These are phyloP conservation scores for Magallana gigas DNA, from an alignment of 1,140 invertebrate species.

Conservation along the genomic window DNA sequence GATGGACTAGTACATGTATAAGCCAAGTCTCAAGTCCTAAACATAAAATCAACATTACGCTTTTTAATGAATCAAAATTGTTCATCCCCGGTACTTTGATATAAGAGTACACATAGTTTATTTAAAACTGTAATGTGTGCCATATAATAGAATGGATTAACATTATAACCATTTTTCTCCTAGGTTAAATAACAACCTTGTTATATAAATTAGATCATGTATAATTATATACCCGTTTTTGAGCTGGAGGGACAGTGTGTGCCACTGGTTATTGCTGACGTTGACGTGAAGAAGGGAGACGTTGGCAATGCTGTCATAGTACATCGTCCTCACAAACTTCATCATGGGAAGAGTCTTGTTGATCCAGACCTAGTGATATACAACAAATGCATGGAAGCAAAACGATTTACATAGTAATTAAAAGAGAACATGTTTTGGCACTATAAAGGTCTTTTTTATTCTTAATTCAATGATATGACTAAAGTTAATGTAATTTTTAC, in stretches of 20 bases:
- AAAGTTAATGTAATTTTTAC: conserved; percentile 20
- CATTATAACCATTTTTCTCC: no score
- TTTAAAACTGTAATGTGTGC: no score
- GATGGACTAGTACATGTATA: no score
- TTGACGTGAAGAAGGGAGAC: conserved; percentile 64
- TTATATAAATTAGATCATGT: not conserved
- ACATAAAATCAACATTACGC: no score
- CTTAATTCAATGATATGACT: not conserved
- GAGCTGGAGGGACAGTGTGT: conserved; percentile 87
- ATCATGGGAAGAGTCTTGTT: conserved; percentile 59
- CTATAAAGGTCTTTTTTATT: no score
- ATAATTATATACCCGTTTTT: conserved; percentile 61
- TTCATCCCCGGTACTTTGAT: no score
- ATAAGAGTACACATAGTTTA: no score
- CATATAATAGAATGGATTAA: no score
- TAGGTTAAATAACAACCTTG: no score
- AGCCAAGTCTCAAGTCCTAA: no score
- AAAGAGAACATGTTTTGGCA: not conserved
- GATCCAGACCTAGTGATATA: conserved; percentile 69
- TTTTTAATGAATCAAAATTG: no score
- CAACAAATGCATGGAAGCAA: not conserved
- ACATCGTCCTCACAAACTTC: conserved; percentile 66
- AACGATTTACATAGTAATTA: not conserved
- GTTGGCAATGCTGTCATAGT: conserved; percentile 59
- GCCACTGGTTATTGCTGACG: conserved; percentile 81